Evolutionary conservation across 2,113 vertebrate species (phyloP), one percentile per base, ranked within the genome.

Genomic region (Lycocorax pyrrhopterus): DNA sequence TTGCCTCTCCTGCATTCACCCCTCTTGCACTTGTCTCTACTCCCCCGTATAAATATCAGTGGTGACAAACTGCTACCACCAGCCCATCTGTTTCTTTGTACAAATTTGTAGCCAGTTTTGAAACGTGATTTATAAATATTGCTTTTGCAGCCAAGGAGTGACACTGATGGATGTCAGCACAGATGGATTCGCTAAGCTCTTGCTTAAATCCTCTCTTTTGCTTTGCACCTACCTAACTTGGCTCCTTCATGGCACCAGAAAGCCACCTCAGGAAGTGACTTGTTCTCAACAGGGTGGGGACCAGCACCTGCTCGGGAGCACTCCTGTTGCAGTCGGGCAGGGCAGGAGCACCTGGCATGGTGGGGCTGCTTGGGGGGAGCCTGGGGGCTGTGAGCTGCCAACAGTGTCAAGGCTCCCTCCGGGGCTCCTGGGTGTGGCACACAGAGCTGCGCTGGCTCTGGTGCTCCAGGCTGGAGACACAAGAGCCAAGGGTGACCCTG

Each of bases 61-160:
- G 94, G 95, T 98, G 97, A 97, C 97, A 97, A 98, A 97, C 86
- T 74, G 96, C 97, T 97, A 96, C 94, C 98, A 97, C 95, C 89
- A 88, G 87, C 96, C 98, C 98, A 98, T 98, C 98, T 98, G 98
- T 97, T 98, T 98, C 98, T 98, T 96, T 97, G 96, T 97, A 98
- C 97, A 98, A 98, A 98, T 98, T 97, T 98, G 97, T 98, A 98
- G 97, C 97, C 96, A 96, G 97, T 98, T 98, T 98, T 97, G 97
- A 98, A 97, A 98, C 52, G 95, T 98, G 97, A 98, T 98, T 98
- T 98, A 98, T 98, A 98, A 98, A 98, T 98, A 98, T 98, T 98
- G 97, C 97, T 96, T 97, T 97, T 97, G 96, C 97, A 98, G 98
- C 98, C 97, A 98, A 97, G 96, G 96, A 97, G 89, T 97, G 97